Evolutionary conservation across 1,140 invertebrate genomes (phyloP).

Genomic region (Plectrocnemia conspersa): DNA sequence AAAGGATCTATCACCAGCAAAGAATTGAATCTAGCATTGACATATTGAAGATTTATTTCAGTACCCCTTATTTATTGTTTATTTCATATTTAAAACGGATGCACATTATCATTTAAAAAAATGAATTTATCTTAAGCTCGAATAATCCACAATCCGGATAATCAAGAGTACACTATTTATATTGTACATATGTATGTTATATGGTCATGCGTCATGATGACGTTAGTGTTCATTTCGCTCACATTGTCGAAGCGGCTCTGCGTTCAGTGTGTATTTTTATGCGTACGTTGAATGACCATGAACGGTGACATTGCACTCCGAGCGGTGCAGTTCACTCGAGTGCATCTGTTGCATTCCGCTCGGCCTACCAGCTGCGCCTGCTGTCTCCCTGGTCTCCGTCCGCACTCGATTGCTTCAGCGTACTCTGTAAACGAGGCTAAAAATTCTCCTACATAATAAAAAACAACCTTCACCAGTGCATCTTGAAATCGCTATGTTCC

Average conservation of each 20-base stretch:
- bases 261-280: background rate
- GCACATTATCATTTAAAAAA: too few species aligned
- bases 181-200: too few species aligned
- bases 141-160: too few species aligned
- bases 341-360: background rate
- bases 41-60: too few species aligned
- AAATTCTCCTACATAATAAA: background rate
- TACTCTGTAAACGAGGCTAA: slow-evolving; percentile 12
- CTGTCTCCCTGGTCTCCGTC: slow-evolving; percentile 27
- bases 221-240: slow-evolving; percentile 3
- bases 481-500: background rate
- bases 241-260: background rate
- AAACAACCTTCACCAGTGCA: too few species aligned
- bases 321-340: background rate
- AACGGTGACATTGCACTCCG: background rate
- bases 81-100: too few species aligned
- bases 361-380: background rate
- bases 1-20: too few species aligned
- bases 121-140: too few species aligned
- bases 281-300: background rate
- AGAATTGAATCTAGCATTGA: too few species aligned
- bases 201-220: background rate
- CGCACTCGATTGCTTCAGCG: slow-evolving; percentile 31
- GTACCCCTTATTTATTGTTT: too few species aligned
- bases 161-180: too few species aligned